A percentile compares a stretch with the other conserved stretches of the same genome.
Evolutionary conservation across 2,888 invertebrate genomes (phyloP).

Genomic region (Venusia cambrica): DNA sequence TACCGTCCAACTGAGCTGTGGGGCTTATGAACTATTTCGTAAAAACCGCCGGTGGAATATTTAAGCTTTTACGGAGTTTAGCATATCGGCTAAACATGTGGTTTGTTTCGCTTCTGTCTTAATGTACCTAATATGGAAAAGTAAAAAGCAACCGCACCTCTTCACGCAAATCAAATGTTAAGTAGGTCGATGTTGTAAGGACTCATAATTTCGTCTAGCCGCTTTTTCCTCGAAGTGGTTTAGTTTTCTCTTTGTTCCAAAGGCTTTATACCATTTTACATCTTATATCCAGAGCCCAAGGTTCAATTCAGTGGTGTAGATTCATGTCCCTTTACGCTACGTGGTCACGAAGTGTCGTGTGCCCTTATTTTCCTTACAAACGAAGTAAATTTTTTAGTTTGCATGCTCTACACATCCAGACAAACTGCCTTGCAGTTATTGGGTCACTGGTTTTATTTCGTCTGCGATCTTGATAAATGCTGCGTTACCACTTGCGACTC

Average conservation of each 20-base stretch:
- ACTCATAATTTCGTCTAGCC: slow-evolving; percentile 57
- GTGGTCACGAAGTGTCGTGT: slow-evolving; percentile 67
- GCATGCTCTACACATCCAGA: slow-evolving; percentile 22
- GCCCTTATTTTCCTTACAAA: slow-evolving; percentile 57
- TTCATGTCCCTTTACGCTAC: slow-evolving; percentile 48
- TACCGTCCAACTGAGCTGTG: too few species aligned
- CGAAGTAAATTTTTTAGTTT: slow-evolving; percentile 29
- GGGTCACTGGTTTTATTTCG: slow-evolving; percentile 7
- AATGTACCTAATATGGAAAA: too few species aligned
- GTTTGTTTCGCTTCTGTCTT: too few species aligned
- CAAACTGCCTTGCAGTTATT: slow-evolving; percentile 12
- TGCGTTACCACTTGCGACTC: too few species aligned
- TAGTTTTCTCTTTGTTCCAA: slow-evolving; percentile 34
- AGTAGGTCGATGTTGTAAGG: slow-evolving; percentile 48
- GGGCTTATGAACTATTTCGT: too few species aligned
- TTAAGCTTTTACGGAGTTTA: too few species aligned
- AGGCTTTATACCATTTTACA: slow-evolving; percentile 30
- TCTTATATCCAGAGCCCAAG: slow-evolving; percentile 34
- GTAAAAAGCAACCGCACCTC: too few species aligned
- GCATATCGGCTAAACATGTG: too few species aligned
- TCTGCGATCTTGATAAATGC: slow-evolving; percentile 3
- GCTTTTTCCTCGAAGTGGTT: slow-evolving; percentile 43
- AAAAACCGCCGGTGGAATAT: too few species aligned
- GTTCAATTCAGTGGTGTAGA: slow-evolving; percentile 24
- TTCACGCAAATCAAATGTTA: too few species aligned